phyloP scores from a whole-genome alignment of 1,140 invertebrate genomes.

The Anthonomus grandis region DNA sequence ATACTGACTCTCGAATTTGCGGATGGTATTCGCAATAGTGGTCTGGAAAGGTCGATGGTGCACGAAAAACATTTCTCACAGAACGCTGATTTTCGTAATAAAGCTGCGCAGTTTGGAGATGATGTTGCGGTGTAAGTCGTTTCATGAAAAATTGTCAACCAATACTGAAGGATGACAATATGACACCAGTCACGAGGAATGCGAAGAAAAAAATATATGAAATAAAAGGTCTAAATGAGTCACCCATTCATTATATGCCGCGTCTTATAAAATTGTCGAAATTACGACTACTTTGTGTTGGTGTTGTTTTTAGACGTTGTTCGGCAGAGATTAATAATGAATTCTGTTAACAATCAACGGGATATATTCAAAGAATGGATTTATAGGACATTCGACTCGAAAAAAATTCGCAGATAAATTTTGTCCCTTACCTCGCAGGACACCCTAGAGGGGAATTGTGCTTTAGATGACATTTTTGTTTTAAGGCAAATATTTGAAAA shows the following conservation, averaged over 20 bases:
- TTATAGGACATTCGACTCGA: no score
- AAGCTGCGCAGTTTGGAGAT: conserved; percentile 8
- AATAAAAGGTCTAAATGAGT: conserved; percentile 14
- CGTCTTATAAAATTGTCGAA: no score
- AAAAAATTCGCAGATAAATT: no score
- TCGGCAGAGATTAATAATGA: no score
- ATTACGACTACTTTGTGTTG: no score
- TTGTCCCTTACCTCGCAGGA: no score
- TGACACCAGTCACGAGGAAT: conserved; percentile 2
- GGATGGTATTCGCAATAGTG: conserved; percentile 20
- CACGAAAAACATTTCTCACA: conserved; percentile 15
- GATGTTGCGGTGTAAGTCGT: conserved; percentile 4
- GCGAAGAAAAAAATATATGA: not conserved
- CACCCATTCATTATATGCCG: no score
- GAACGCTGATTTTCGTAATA: conserved; percentile 13
- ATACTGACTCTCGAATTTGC: conserved; percentile 15
- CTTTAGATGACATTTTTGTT: not conserved
- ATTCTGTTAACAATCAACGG: no score
- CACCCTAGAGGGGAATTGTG: not conserved
- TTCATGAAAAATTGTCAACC: conserved; percentile 6
- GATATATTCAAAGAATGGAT: no score
- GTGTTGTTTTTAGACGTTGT: no score
- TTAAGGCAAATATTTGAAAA: no score
- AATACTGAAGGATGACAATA: conserved; percentile 8
- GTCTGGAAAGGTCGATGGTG: conserved; percentile 7